Evolutionary conservation across 2,113 vertebrate genomes (phyloP), one percentile per base, ranked within the genome.

Genomic region (Elephantulus edwardii): DNA sequence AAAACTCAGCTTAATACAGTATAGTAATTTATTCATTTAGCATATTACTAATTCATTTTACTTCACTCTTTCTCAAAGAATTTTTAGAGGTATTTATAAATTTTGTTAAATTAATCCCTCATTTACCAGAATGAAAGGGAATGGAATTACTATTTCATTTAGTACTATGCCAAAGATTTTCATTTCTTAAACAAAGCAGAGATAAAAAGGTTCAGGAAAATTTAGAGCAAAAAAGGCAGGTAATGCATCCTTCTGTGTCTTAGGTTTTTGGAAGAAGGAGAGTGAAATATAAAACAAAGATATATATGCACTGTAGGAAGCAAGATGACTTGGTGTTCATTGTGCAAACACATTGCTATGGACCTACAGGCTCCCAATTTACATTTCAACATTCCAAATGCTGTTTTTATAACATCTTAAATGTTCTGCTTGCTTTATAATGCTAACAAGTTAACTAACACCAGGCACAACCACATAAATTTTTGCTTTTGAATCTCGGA

Each of bases 11-110:
- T 74, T 77, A 72, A 60, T 75, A 48, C 1, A 66, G 42, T 66
- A 94, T 91, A 90, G 33, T 38, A 76, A 71, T 58, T 28, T 64
- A 42, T 64, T 80, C 30, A 75, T 26, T 4, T 77, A 78, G 64
- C 33, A 84, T 75, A 90, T 38, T 54, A 75, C 11, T 50, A 72
- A 48, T 86, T 87, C 50, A 74, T 68, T 80, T 92, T 60, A 87
- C 50, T 75, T 85, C 89, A 38, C 72, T 30, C 76, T 93, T 85
- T 74, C 71, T 85, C 77, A 83, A 92, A 62, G 28, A 83, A 80
- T 84, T 84, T n/a, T 88, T 56, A 90, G 52, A 92, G 72, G 40
- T 74, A 13, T 88, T 86, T 83, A 60, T 46, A 86, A 93, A 79
- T 40, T 52, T 56, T 71, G 54, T 46, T 42, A 38, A 74, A 44